Evolutionary conservation across 2,797 vertebrate genomes (phyloP).

Genomic region (Dermochelys coriacea): DNA sequence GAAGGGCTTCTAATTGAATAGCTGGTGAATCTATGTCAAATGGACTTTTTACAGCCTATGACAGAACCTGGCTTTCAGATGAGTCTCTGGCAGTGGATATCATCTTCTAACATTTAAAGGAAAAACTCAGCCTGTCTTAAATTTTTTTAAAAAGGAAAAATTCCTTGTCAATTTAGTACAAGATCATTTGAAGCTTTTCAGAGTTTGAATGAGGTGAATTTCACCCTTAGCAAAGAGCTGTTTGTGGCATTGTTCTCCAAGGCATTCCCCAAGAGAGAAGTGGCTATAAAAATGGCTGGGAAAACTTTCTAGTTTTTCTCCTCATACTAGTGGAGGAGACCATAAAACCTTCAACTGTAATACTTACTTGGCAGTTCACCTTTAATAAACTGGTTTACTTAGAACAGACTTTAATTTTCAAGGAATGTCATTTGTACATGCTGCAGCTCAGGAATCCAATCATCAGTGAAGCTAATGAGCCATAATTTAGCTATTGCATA

Average conservation of each 20-base stretch:
- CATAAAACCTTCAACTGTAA: not conserved
- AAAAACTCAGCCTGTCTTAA: not conserved
- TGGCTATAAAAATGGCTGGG: not conserved
- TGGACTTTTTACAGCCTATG: not conserved
- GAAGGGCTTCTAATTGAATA: not conserved
- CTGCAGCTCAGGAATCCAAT: not conserved
- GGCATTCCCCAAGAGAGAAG: not conserved
- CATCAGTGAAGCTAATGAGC: not conserved
- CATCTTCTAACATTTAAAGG: not conserved
- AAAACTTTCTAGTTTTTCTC: not conserved
- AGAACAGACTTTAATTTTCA: not conserved
- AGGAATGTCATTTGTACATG: not conserved
- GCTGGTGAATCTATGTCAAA: not conserved
- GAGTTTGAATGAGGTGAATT: not conserved
- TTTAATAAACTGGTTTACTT: not conserved
- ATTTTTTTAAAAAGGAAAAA: not conserved
- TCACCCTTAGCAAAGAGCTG: not conserved
- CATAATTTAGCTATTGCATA: not conserved
- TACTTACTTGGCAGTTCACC: not conserved
- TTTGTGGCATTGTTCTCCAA: not conserved
- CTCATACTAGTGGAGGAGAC: not conserved
- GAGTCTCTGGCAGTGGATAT: not conserved
- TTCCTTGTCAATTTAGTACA: not conserved
- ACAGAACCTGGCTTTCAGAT: not conserved
- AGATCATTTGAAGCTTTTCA: not conserved